These are phyloP conservation scores for Rhodophaea formosa DNA, from an alignment of 2,888 invertebrate genomes.

Conservation along the genomic window DNA sequence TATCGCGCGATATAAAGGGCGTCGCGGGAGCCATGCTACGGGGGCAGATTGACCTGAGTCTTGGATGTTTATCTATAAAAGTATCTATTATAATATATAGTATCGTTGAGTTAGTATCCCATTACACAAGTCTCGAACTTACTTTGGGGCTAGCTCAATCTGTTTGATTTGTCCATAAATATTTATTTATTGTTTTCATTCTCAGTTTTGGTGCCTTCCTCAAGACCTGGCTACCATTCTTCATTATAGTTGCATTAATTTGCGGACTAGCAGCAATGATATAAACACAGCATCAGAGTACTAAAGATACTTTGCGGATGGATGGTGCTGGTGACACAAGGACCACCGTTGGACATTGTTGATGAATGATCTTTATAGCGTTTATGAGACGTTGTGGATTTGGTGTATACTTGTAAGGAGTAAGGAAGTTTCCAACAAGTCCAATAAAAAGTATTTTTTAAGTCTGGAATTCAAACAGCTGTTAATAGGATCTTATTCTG, in stretches of 20 bases:
- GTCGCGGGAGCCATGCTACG: too few species aligned
- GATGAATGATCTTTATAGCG: neutral
- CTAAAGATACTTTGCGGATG: neutral
- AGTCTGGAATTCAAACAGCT: too few species aligned
- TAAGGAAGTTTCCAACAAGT: neutral
- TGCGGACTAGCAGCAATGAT: conserved; percentile 56
- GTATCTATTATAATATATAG: too few species aligned
- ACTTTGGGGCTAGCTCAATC: too few species aligned
- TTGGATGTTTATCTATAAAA: too few species aligned
- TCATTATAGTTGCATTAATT: conserved; percentile 71
- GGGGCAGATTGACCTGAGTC: too few species aligned
- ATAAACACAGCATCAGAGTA: conserved; percentile 32
- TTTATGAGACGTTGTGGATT: neutral
- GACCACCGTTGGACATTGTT: neutral
- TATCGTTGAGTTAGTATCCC: too few species aligned
- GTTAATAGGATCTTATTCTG: too few species aligned
- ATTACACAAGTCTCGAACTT: too few species aligned
- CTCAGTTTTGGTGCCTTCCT: conserved; percentile 84
- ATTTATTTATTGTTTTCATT: conserved; percentile 36
- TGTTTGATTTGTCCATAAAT: too few species aligned
- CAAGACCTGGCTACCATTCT: conserved; percentile 93
- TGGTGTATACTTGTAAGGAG: neutral
- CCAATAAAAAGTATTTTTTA: neutral
- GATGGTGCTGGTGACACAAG: conserved; percentile 11
- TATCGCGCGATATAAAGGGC: too few species aligned